Evolutionary conservation across 2,797 vertebrate species (phyloP).

Genomic region (Gorsachius magnificus): DNA sequence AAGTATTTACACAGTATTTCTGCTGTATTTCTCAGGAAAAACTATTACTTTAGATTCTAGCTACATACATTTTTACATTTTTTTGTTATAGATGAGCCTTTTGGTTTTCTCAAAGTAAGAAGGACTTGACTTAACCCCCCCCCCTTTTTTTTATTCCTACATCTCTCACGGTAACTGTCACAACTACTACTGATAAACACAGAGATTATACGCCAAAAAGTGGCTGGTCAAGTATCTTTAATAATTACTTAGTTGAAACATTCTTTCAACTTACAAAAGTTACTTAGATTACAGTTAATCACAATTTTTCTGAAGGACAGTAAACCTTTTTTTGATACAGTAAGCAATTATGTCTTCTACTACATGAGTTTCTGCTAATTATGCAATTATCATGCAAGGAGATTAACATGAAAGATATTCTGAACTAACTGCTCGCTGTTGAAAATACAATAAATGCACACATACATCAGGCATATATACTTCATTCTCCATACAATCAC

Average conservation of each 20-base stretch:
- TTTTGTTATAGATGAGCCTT: not conserved
- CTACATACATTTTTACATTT: not conserved
- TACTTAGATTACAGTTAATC: conserved; percentile 59
- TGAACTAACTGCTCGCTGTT: conserved; percentile 26
- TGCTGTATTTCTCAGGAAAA: not conserved
- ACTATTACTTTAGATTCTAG: not conserved
- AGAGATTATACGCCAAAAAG: not conserved
- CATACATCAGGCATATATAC: not conserved
- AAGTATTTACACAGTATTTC: not conserved
- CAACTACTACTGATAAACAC: conserved; percentile 27
- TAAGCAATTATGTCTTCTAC: conserved; percentile 61
- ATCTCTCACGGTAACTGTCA: not conserved
- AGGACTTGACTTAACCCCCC: not conserved
- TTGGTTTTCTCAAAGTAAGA: not conserved
- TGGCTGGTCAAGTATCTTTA: conserved; percentile 44
- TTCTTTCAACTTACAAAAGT: conserved; percentile 57
- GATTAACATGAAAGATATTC: conserved; percentile 70
- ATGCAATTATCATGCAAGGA: conserved; percentile 54
- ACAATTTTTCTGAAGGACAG: conserved; percentile 59
- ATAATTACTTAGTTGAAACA: conserved; percentile 62
- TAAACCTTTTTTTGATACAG: conserved; percentile 51
- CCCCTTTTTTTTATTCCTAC: not conserved
- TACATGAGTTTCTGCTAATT: conserved; percentile 64
- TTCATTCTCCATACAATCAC: not conserved
- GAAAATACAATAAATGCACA: not conserved